A percentile compares a stretch with the other conserved stretches of the same genome.
These are phyloP conservation scores for Oxygymnocypris stewartii DNA, from an alignment of 2,113 vertebrate species.

Conservation along the genomic window DNA sequence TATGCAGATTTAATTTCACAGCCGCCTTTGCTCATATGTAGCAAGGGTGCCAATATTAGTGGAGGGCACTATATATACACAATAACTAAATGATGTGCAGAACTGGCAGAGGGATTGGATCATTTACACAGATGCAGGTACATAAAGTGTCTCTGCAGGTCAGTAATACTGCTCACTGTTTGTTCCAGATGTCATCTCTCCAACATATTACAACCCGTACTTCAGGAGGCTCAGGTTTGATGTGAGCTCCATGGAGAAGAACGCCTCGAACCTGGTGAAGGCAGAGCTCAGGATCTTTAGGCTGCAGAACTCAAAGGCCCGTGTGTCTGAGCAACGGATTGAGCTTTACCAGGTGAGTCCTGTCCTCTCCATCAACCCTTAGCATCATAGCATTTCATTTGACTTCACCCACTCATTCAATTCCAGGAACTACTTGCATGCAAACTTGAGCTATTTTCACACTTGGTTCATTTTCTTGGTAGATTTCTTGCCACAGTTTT, in stretches of 20 bases:
- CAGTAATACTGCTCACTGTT: slow-evolving; percentile 20
- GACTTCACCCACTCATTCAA: background rate
- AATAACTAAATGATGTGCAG: background rate
- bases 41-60: too few relatives aligned
- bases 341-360: slow-evolving; percentile 92
- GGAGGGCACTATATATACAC: background rate
- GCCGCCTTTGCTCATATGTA: too few relatives aligned
- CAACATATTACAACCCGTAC: slow-evolving; percentile 70
- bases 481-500: background rate
- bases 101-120: background rate
- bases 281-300: slow-evolving; percentile 93
- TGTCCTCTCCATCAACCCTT: background rate
- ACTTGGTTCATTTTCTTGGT: background rate
- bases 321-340: slow-evolving; percentile 90
- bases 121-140: background rate
- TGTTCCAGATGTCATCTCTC: slow-evolving; percentile 71
- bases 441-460: background rate
- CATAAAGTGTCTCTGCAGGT: background rate
- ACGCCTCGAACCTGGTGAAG: slow-evolving; percentile 92
- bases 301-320: slow-evolving; percentile 86
- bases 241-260: slow-evolving; percentile 91
- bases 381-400: background rate
- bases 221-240: slow-evolving; percentile 86
- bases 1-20: too few relatives aligned
- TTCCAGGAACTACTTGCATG: background rate